Evolutionary conservation across 2,888 invertebrate genomes (phyloP), one percentile per base, ranked within the genome.

Genomic region (Agrotis puta): DNA sequence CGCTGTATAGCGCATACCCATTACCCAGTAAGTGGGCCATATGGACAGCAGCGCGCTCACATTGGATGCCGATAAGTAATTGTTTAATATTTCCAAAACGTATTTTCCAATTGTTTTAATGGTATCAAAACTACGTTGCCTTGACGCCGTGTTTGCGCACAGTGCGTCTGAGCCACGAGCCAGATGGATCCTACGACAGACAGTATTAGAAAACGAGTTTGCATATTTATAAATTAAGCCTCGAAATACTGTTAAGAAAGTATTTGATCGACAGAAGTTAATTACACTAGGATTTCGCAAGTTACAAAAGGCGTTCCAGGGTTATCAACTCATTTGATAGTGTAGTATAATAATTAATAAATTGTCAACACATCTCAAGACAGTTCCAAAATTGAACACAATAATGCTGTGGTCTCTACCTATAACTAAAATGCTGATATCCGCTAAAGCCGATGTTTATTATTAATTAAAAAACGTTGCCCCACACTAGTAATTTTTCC

Each of bases 321-420:
- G 18, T 51, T 45, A 57, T 61, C 3, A 50, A 24, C 16, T 24
- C 22, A n/a, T 14, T 47, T 79, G 24, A 9, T 20, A 22, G 20
- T 22, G 50, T 13, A 13, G 11, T 16, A 18, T 33, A 5, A 45
- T 22, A n/a, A n/a, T n/a, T 43, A 16, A 9, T 27, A 27, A 43
- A 27, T 61, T 27, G 43, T 18, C 48, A 43, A 4, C 24, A 18
- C 18, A 53, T 39, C 20, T 62, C 51, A 22, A 63, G 13, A 59
- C 18, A 54, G 53, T 54, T 58, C 20, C 33, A 39, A 61, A 58
- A 20, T n/a, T 51, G 5, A 53, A 24, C 54, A 50, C 48, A 58
- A 27, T 47, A 33, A 7, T 33, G 33, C 1, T 9, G 39, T 39
- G 39, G n/a, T n/a, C n/a, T n/a, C n/a, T n/a, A n/a, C n/a, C 1